phyloP scores from a whole-genome alignment of 1,140 invertebrate species.

The Aricia agestis region DNA sequence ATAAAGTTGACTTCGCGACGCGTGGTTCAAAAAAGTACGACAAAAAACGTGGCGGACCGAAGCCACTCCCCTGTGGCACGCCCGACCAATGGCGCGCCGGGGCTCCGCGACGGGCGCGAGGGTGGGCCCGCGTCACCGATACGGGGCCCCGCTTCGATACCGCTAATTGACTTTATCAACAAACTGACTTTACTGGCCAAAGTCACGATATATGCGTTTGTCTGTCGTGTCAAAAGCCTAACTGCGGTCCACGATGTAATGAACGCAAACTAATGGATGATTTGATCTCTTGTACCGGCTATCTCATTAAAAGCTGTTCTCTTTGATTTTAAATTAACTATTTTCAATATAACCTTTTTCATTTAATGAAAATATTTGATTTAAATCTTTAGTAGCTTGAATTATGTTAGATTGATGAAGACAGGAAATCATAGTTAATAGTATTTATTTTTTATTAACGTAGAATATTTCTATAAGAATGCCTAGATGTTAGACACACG shows the following conservation, averaged over 20 bases:
- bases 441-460: too few species aligned
- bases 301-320: constrained; percentile 19
- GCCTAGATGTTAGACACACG: too few species aligned
- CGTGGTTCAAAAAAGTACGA: constrained; percentile 56
- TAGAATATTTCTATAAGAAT: too few species aligned
- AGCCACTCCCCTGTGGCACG: constrained; percentile 58
- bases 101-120: constrained; percentile 50
- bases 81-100: constrained; percentile 55
- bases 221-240: constrained; percentile 72
- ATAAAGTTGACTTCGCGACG: constrained; percentile 65
- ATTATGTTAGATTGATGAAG: neutral
- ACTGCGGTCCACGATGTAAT: constrained; percentile 63
- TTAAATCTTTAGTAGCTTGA: neutral
- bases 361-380: neutral
- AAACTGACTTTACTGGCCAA: constrained; percentile 70
- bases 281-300: constrained; percentile 41
- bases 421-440: too few species aligned
- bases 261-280: constrained; percentile 62
- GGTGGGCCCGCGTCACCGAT: constrained; percentile 66
- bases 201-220: constrained; percentile 74
- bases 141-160: constrained; percentile 71
- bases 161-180: constrained; percentile 76
- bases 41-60: constrained; percentile 60
- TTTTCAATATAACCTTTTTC: neutral
- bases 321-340: constrained; percentile 13